These are phyloP conservation scores for Theocolax elegans DNA, from an alignment of 1,140 invertebrate genomes.

Conservation along the genomic window DNA sequence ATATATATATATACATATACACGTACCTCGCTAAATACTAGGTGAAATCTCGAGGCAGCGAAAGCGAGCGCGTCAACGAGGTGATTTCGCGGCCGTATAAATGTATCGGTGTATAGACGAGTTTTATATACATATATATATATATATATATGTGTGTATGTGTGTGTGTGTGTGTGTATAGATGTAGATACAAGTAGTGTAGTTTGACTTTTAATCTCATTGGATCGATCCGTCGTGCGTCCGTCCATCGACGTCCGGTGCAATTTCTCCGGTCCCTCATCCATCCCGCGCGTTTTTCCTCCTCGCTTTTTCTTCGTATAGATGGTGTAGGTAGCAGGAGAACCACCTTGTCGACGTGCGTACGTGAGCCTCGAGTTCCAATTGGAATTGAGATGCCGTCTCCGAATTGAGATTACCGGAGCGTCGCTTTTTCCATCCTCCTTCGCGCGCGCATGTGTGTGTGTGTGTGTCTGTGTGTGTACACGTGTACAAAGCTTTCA, in stretches of 20 bases:
- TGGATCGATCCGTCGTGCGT: slow-evolving; percentile 47
- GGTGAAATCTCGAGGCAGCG: neutral
- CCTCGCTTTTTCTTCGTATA: neutral
- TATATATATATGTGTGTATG: too few relatives aligned
- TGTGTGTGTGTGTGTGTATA: too few relatives aligned
- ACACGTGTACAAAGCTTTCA: too few relatives aligned
- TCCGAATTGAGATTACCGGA: slow-evolving; percentile 1
- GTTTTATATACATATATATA: too few relatives aligned
- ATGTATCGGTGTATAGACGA: too few relatives aligned
- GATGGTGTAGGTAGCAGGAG: neutral
- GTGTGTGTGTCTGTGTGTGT: too few relatives aligned
- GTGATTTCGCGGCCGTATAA: slow-evolving; percentile 49
- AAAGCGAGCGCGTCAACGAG: slow-evolving; percentile 10
- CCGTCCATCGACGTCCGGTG: slow-evolving; percentile 40
- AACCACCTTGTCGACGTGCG: neutral
- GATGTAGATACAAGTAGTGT: too few relatives aligned
- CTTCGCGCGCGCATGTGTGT: too few relatives aligned
- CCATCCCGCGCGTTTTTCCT: too few relatives aligned
- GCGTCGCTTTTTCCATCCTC: slow-evolving; percentile 1
- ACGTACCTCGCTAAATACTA: neutral
- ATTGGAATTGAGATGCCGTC: slow-evolving; percentile 13
- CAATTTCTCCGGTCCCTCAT: slow-evolving; percentile 52
- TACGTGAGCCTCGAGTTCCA: neutral
- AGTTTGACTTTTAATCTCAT: slow-evolving; percentile 57
- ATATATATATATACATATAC: neutral